These are phyloP conservation scores for Eumeta japonica DNA, from an alignment of 1,140 invertebrate species.

Conservation along the genomic window DNA sequence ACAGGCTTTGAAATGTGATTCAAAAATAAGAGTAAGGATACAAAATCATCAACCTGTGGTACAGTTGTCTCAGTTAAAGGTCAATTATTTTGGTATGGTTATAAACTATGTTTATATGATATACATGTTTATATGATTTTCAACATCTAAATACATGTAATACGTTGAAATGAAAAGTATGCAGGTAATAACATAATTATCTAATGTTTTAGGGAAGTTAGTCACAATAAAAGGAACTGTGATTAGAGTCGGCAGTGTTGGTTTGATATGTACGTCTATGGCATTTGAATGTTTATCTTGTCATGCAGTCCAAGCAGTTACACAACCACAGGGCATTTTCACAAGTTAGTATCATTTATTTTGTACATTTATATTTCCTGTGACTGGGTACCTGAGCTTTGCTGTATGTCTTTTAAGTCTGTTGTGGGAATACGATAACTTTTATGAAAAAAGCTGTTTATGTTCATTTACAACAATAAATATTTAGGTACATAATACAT, in stretches of 20 bases:
- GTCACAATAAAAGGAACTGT: constrained; percentile 84
- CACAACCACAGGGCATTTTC: constrained; percentile 64
- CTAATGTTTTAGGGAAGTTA: constrained; percentile 68
- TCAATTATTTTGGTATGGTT: constrained; percentile 71
- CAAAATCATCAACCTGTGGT: constrained; percentile 69
- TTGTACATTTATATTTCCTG: too few species aligned
- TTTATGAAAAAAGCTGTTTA: too few species aligned
- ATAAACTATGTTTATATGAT: not conserved
- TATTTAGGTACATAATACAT: too few species aligned
- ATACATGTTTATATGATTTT: constrained; percentile 3
- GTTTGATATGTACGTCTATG: constrained; percentile 72
- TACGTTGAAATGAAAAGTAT: too few species aligned
- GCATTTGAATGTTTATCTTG: constrained; percentile 80
- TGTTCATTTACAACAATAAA: too few species aligned
- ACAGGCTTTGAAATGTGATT: constrained; percentile 51
- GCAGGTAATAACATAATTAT: too few species aligned
- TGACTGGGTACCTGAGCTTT: too few species aligned
- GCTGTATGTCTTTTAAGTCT: too few species aligned
- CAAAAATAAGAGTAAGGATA: constrained; percentile 62
- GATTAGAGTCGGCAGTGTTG: constrained; percentile 76
- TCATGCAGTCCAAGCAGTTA: constrained; percentile 60
- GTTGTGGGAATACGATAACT: too few species aligned
- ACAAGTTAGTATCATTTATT: constrained; percentile 48
- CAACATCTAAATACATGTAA: constrained; percentile 1
- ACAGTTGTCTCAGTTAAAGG: constrained; percentile 73